Evolutionary conservation across 1,140 invertebrate species (phyloP), one percentile per base, ranked within the genome.

Genomic region (Harlomillsia oculata): DNA sequence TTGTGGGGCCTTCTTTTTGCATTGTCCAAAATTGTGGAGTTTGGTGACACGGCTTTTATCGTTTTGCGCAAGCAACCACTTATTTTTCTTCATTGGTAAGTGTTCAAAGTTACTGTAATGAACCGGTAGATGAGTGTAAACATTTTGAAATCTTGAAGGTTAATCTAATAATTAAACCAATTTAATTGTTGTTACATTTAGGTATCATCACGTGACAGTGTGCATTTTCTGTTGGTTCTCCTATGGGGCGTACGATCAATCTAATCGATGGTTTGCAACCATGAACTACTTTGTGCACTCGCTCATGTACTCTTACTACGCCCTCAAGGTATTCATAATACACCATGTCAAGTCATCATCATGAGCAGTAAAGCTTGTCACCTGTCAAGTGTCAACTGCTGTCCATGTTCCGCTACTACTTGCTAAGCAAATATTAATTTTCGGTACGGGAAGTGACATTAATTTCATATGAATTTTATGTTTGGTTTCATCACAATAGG

Each of bases 81-180:
- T 5, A 40, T 53, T 32, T 53, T 53, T 43, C 51, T 53, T 30
- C 51, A 53, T 43, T 53, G 45, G 45, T 48, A 39, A 6, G 37
- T 28, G 16, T 13, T 26, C 5, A 26, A 1, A 45, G 6, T 25
- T 44, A 13, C 8, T n/a, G n/a, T n/a, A n/a, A n/a, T n/a, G n/a
- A n/a, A n/a, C n/a, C n/a, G n/a, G n/a, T n/a, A n/a, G n/a, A n/a
- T n/a, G n/a, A n/a, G n/a, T n/a, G n/a, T n/a, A n/a, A n/a, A n/a
- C n/a, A n/a, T n/a, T n/a, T n/a, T n/a, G n/a, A n/a, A n/a, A n/a
- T n/a, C n/a, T n/a, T n/a, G n/a, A n/a, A n/a, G n/a, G n/a, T n/a
- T n/a, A n/a, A n/a, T n/a, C n/a, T n/a, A n/a, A n/a, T n/a, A 6
- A 1, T 46, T 29, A 3, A 30, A 28, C 5, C 4, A 16, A 46